phyloP scores from a whole-genome alignment of 2,113 vertebrate genomes.

The Megaceryle torquata region DNA sequence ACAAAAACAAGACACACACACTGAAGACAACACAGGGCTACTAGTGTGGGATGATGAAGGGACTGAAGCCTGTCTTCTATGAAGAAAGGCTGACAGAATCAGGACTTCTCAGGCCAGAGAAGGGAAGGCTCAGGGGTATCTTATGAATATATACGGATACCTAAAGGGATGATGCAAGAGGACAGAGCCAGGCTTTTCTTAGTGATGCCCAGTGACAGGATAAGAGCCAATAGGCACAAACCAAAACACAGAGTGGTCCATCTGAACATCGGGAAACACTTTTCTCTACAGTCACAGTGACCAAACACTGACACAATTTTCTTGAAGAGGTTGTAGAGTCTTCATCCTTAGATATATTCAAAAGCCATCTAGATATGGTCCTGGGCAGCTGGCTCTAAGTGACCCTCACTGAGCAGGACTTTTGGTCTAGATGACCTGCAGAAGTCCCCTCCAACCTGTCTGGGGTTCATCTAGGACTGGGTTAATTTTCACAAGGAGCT shows the following conservation, averaged over 20 bases:
- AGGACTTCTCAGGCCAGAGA: background rate
- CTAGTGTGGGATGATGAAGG: background rate
- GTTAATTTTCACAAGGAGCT: no score
- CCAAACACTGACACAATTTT: background rate
- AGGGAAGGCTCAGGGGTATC: background rate
- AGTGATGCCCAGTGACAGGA: background rate
- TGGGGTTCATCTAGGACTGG: no score
- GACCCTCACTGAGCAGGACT: accelerated
- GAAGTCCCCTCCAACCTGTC: background rate
- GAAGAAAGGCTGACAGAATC: background rate
- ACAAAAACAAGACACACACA: background rate
- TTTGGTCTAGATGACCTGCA: background rate
- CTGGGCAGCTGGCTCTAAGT: background rate
- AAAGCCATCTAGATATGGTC: background rate
- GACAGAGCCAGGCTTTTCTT: background rate
- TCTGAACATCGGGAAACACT: background rate
- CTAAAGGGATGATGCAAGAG: background rate
- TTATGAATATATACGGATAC: background rate
- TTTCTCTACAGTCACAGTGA: background rate
- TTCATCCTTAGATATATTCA: background rate
- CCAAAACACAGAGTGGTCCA: background rate
- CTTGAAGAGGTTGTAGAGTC: background rate
- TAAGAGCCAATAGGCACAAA: background rate
- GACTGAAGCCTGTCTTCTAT: background rate
- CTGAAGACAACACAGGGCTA: background rate